Evolutionary conservation across 2,888 invertebrate genomes (phyloP).

Genomic region (Cosmorhoe ocellata): DNA sequence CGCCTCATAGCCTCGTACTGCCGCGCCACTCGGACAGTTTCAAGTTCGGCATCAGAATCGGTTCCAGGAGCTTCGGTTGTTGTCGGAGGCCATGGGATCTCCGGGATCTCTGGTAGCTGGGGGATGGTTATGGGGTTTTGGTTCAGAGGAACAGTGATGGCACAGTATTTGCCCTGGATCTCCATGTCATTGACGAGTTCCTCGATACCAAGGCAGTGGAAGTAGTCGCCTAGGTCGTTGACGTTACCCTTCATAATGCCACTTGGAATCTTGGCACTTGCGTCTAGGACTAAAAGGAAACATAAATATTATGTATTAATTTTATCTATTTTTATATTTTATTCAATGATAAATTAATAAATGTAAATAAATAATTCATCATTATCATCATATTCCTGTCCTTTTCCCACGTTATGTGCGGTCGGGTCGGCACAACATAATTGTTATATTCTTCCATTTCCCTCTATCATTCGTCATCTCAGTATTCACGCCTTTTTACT

Average conservation of each 20-base stretch:
- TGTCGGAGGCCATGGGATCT: slow-evolving; percentile 27
- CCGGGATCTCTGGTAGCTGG: slow-evolving; percentile 20
- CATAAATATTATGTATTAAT: not conserved
- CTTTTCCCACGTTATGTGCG: too few species aligned
- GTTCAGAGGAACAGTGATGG: slow-evolving; percentile 44
- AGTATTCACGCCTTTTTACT: too few species aligned
- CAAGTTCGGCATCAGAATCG: slow-evolving; percentile 10
- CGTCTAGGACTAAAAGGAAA: slow-evolving; percentile 61
- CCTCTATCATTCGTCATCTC: too few species aligned
- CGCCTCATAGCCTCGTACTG: slow-evolving; percentile 29
- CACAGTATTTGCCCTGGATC: slow-evolving; percentile 72
- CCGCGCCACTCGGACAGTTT: not conserved
- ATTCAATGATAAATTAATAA: too few species aligned
- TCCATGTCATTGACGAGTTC: slow-evolving; percentile 36
- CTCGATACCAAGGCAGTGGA: slow-evolving; percentile 54
- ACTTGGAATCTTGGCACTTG: slow-evolving; percentile 65
- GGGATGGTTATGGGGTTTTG: slow-evolving; percentile 35
- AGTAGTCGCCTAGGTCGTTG: slow-evolving; percentile 64
- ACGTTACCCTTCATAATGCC: slow-evolving; percentile 62
- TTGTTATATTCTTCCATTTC: too few species aligned
- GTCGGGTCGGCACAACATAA: too few species aligned
- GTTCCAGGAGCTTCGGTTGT: slow-evolving; percentile 11
- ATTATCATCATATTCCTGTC: too few species aligned
- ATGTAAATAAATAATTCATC: too few species aligned
- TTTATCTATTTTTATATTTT: too few species aligned